phyloP scores from a whole-genome alignment of 92 coral and sea anemone species.

The Palythoa grandis region DNA sequence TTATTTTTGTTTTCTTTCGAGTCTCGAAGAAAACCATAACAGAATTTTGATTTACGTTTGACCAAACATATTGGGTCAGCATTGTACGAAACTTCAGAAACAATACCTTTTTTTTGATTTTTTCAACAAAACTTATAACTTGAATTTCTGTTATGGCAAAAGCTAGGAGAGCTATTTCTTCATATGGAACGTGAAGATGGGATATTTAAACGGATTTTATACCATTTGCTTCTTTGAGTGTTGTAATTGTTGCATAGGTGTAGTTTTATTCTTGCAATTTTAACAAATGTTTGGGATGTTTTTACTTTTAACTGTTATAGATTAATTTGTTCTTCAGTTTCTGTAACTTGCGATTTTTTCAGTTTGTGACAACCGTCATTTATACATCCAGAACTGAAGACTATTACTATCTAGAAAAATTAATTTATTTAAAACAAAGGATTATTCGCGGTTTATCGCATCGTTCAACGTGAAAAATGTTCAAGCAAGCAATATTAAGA shows the following conservation, averaged over 20 bases:
- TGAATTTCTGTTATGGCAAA: too few relatives aligned
- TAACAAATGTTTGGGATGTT: slow-evolving; percentile 23
- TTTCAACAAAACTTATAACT: too few relatives aligned
- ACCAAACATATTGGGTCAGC: too few relatives aligned
- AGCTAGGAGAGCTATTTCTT: too few relatives aligned
- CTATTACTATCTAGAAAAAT: neutral
- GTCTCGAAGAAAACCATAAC: too few relatives aligned
- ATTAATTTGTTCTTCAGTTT: neutral
- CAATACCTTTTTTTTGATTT: too few relatives aligned
- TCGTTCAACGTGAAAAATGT: neutral
- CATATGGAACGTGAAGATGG: neutral
- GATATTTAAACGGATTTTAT: neutral
- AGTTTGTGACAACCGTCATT: neutral
- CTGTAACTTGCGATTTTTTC: neutral
- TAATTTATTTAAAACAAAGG: neutral
- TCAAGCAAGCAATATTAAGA: neutral
- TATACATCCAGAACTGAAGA: neutral
- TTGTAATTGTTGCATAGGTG: neutral
- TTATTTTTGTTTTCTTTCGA: too few relatives aligned
- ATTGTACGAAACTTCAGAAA: too few relatives aligned
- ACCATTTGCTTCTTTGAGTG: neutral
- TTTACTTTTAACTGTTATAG: slow-evolving; percentile 2
- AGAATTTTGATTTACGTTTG: too few relatives aligned
- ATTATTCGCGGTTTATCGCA: neutral
- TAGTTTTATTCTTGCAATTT: slow-evolving; percentile 34